Base-by-base conservation (phyloP, 2,888 invertebrate species). In the Plutella xylostella region DNA sequence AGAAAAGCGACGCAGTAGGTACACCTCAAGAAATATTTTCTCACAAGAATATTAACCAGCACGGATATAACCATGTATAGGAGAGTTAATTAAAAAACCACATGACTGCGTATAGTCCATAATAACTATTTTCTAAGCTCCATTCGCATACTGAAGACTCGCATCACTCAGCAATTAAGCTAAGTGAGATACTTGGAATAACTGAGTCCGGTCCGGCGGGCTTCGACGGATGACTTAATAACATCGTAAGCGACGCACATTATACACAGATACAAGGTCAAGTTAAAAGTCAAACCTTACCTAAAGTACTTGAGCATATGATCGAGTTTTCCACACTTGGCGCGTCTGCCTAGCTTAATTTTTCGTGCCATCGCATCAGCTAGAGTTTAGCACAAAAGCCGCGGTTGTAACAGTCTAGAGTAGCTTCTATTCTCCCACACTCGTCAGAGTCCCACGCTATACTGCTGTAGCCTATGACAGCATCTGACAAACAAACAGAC, bases 241-340 rank as follows among this genome's bases (percentile, higher is more conserved):
- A 40, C 14, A n/a, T n/a, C n/a, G n/a, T n/a, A n/a, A n/a, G n/a
- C 41, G 25, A 41, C 14, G 25, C 21, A 31, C 39, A 40, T 39
- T 35, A 22, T 43, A 42, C 12, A n/a, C 7, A 14, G 11, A 25
- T 38, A 38, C n/a, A 20, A 38, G 19, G 46, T 35, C 40, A 49
- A 40, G 49, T 43, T 42, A 41, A 45, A 49, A 43, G 42, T 38
- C 42, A 31, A 42, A 40, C 40, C 39, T 68, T 65, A 80, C 80
- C 79, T 72, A 54, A 79, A 58, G 53, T 59, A 75, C 49, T 72
- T 68, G 41, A 76, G 53, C 42, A 75, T 50, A 56, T 80, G 77
- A 52, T 77, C 72, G 51, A 72, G 55, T 58, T 74, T 78, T 30
- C 79, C 76, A 39, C 25, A 39, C 22, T 39, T 39, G 18, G n/a